Percentiles rank a stretch among this genome's conserved stretches.
phyloP scores from a whole-genome alignment of 2,888 invertebrate species.

The Campoplex capitator region DNA sequence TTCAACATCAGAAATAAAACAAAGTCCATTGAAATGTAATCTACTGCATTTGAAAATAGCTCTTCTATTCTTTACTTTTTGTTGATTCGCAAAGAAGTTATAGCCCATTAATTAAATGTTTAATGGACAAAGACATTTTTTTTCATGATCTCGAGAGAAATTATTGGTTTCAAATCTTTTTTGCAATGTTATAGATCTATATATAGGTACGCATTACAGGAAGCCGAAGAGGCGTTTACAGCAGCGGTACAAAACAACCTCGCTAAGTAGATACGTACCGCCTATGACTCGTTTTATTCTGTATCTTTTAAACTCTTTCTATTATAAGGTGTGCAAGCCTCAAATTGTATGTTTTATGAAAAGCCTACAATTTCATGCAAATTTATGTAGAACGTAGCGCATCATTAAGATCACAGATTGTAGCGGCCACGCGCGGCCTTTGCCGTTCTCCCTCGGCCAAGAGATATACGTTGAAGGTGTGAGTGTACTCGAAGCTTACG shows the following conservation, averaged over 20 bases:
- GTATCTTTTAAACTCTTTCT: slow-evolving; percentile 65
- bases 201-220: slow-evolving; percentile 17
- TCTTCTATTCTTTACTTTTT: background rate
- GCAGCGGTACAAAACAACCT: slow-evolving; percentile 70
- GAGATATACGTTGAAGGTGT: slow-evolving; percentile 8
- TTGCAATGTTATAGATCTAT: background rate
- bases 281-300: slow-evolving; percentile 49
- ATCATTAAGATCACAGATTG: slow-evolving; percentile 82
- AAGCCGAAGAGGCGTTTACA: slow-evolving; percentile 65
- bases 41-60: background rate
- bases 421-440: slow-evolving; percentile 47
- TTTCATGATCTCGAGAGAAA: background rate
- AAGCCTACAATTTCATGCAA: slow-evolving; percentile 83
- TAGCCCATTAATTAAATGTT: background rate
- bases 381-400: slow-evolving; percentile 81
- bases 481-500: slow-evolving; percentile 40
- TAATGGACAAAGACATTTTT: background rate
- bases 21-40: background rate
- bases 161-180: background rate
- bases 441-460: background rate
- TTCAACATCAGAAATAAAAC: no score
- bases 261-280: slow-evolving; percentile 66
- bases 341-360: slow-evolving; percentile 80
- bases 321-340: slow-evolving; percentile 75
- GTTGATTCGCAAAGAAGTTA: background rate